phyloP scores from a whole-genome alignment of 2,113 vertebrate species.

The Hemiscyllium ocellatum region DNA sequence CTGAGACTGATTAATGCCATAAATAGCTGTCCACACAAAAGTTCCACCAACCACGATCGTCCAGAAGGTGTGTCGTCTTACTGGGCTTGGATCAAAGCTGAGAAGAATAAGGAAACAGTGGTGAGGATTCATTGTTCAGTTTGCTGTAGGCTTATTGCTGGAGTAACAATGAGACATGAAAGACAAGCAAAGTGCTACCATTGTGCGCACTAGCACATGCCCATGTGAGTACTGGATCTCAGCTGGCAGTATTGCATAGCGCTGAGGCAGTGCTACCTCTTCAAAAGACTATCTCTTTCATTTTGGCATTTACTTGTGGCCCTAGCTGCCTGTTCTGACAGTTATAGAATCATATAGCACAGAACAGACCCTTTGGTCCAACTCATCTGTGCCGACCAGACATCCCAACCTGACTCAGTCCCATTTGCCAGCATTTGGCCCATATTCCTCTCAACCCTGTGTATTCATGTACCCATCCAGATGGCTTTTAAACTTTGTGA shows the following conservation, averaged over 20 bases:
- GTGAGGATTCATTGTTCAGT: not conserved
- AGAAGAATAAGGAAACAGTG: not conserved
- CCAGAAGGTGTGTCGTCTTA: conserved; percentile 66
- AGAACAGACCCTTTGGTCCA: no score
- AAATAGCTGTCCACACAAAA: conserved; percentile 64
- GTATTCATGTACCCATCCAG: no score
- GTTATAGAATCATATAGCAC: not conserved
- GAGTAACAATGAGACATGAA: not conserved
- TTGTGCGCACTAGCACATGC: not conserved
- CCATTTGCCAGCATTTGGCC: no score
- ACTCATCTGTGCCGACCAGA: no score
- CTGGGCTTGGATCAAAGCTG: conserved; percentile 64
- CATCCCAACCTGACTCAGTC: no score
- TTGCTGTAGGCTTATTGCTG: not conserved
- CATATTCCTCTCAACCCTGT: no score
- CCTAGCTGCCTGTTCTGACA: not conserved
- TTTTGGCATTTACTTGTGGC: not conserved
- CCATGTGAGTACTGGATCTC: not conserved
- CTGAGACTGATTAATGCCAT: conserved; percentile 67
- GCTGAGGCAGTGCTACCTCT: not conserved
- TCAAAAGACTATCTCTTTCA: not conserved
- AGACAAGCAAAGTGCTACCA: not conserved
- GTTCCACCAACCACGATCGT: conserved; percentile 59
- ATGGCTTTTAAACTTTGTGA: no score
- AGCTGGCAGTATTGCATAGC: not conserved